Percentiles rank a stretch among this genome's conserved stretches.
phyloP scores from a whole-genome alignment of 1,140 invertebrate species.

The Drosophila baimaii region DNA sequence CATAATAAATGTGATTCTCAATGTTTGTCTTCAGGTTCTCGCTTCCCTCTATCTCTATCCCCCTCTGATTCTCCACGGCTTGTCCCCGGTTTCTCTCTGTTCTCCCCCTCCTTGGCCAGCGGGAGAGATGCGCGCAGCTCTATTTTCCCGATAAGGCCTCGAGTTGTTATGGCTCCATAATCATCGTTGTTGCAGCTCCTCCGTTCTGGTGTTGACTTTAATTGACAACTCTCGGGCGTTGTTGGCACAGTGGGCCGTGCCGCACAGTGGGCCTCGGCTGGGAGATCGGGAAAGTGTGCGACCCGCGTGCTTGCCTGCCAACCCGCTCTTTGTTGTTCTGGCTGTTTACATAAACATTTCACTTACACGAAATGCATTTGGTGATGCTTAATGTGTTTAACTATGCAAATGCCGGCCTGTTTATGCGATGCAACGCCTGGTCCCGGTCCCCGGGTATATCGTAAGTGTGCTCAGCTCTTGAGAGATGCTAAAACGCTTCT shows the following conservation, averaged over 20 bases:
- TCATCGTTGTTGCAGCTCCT: constrained; percentile 43
- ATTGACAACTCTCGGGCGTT: constrained; percentile 69
- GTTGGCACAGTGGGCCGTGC: constrained; percentile 55
- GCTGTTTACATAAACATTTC: constrained; percentile 77
- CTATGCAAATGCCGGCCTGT: constrained; percentile 74
- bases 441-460: not conserved
- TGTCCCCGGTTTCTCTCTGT: not conserved
- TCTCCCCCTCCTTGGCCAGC: not conserved
- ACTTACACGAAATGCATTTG: constrained; percentile 64
- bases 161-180: constrained; percentile 50
- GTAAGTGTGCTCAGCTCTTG: constrained; percentile 62
- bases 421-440: constrained; percentile 46
- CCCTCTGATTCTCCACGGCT: not conserved
- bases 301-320: constrained; percentile 34
- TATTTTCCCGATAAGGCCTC: constrained; percentile 54
- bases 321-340: constrained; percentile 28
- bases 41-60: not conserved
- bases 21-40: constrained; percentile 60
- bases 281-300: constrained; percentile 3
- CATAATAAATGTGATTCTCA: constrained; percentile 78
- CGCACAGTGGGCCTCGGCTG: constrained; percentile 31
- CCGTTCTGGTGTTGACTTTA: constrained; percentile 68
- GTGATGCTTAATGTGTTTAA: constrained; percentile 73
- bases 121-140: constrained; percentile 38
- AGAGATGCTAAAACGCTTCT: constrained; percentile 76